Conservation (phyloP, 1,140 invertebrate species). For the Anastatus disparis region DNA sequence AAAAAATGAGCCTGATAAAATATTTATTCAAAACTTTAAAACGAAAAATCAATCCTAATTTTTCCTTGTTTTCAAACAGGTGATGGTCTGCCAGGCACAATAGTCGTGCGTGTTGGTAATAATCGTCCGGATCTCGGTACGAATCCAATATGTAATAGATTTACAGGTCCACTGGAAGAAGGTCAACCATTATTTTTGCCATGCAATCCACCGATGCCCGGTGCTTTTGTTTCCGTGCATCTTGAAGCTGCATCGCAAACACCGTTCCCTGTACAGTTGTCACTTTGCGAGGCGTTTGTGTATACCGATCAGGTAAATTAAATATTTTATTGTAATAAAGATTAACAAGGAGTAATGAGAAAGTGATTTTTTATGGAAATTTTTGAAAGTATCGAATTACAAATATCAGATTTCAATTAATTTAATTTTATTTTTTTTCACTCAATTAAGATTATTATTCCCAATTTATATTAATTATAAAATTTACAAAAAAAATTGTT, state of each 20-base stretch:
- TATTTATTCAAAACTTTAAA: no score
- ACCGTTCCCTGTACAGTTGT: constrained; percentile 76
- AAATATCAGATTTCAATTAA: no score
- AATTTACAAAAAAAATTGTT: no score
- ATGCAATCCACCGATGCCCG: constrained; percentile 94
- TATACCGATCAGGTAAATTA: constrained; percentile 90
- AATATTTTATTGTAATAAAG: no score
- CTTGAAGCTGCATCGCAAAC: constrained; percentile 73
- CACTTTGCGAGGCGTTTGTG: constrained; percentile 95
- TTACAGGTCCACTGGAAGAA: constrained; percentile 86
- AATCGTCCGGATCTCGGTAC: constrained; percentile 92
- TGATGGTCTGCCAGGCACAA: constrained; percentile 81
- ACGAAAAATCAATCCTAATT: no score
- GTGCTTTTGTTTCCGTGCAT: constrained; percentile 93
- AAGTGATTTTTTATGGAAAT: no score
- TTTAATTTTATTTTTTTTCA: no score
- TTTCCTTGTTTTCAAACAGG: constrained; percentile 59
- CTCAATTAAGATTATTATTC: no score
- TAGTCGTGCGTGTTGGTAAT: constrained; percentile 92
- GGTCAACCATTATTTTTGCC: constrained; percentile 91
- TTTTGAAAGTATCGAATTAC: no score
- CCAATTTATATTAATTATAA: no score
- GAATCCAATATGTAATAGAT: constrained; percentile 93
- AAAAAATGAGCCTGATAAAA: no score
- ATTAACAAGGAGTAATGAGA: no score